Conservation (phyloP, 1,140 invertebrate genomes). For the Cotesia glomerata region DNA sequence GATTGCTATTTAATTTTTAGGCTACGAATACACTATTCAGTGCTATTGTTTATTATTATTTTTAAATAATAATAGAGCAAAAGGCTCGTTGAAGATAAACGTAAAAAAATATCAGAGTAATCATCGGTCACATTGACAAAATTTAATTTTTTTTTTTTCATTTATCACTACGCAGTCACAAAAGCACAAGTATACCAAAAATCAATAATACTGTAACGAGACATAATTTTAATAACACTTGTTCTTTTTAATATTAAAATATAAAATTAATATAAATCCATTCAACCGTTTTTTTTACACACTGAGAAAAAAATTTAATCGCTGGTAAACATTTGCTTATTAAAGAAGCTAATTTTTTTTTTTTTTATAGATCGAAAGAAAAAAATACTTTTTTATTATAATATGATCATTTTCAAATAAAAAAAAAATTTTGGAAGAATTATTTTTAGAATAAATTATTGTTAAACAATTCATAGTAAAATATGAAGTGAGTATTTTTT, state of each 20-base stretch:
- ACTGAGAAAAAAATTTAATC: too few species aligned
- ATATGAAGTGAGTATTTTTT: too few species aligned
- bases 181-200: constrained; percentile 6
- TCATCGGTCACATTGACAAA: background rate
- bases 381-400: too few species aligned
- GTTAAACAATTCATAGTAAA: too few species aligned
- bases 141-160: constrained; percentile 4
- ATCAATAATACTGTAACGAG: constrained; percentile 12
- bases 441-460: too few species aligned
- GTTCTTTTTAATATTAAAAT: background rate
- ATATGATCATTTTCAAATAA: too few species aligned
- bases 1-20: background rate
- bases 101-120: constrained; percentile 24
- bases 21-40: constrained; percentile 21
- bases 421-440: too few species aligned
- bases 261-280: too few species aligned
- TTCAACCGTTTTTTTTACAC: too few species aligned
- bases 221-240: background rate
- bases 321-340: too few species aligned
- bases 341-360: too few species aligned
- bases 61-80: background rate
- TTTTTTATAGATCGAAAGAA: too few species aligned
- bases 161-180: constrained; percentile 19
- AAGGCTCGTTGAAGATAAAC: constrained; percentile 4
- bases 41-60: background rate